Evolutionary conservation across 1,140 invertebrate species (phyloP).

Genomic region (Mycetomoellerius zeteki): DNA sequence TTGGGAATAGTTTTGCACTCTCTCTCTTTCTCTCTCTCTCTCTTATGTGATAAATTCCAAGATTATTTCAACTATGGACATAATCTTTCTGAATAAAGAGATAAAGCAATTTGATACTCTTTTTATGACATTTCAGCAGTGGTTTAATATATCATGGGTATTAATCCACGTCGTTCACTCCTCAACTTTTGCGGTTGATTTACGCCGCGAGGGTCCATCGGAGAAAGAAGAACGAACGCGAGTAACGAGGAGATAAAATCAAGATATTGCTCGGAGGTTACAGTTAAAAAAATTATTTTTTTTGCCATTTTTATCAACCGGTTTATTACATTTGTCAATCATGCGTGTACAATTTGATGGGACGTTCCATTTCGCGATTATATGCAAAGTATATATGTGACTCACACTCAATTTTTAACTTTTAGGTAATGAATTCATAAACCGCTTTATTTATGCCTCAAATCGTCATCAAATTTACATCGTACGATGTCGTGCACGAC

Average conservation of each 20-base stretch:
- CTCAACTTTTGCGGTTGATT: conserved; percentile 52
- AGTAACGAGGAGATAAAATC: conserved; percentile 9
- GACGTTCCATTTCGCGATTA: conserved; percentile 12
- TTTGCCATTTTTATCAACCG: conserved; percentile 61
- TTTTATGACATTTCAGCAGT: conserved; percentile 10
- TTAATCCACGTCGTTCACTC: conserved; percentile 31
- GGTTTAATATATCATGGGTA: conserved; percentile 14
- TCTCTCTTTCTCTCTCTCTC: too few species aligned
- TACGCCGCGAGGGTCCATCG: not conserved
- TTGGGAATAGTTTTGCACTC: not conserved
- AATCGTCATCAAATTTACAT: conserved; percentile 32
- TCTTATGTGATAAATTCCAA: not conserved
- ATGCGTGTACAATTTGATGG: not conserved
- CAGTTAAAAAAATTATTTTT: conserved; percentile 57
- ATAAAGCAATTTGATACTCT: conserved; percentile 4
- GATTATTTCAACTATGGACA: not conserved
- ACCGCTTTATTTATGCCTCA: conserved; percentile 27
- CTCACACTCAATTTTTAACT: conserved; percentile 21
- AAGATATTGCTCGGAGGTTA: conserved; percentile 40
- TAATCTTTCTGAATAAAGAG: conserved; percentile 37
- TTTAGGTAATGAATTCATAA: conserved; percentile 39
- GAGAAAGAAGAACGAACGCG: not conserved
- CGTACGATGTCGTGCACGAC: not conserved
- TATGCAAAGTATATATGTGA: not conserved
- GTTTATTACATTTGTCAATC: conserved; percentile 67